phyloP scores from a whole-genome alignment of 2,113 vertebrate species.

The Periophthalmus modestus region DNA sequence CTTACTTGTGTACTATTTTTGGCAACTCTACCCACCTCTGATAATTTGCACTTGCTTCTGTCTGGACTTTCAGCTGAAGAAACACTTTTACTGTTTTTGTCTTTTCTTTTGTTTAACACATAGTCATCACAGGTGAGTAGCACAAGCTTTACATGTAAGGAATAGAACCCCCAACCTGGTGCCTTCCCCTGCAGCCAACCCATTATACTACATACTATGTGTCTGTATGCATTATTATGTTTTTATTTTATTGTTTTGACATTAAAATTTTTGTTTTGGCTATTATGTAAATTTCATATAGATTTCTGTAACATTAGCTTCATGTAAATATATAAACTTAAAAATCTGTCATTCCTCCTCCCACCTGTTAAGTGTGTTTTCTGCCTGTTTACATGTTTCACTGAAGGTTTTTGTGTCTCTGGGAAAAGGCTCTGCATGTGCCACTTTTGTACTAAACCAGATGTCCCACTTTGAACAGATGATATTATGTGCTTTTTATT shows the following conservation, averaged over 20 bases:
- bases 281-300: background rate
- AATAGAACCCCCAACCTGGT: slow-evolving; percentile 33
- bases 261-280: background rate
- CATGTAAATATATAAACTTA: background rate
- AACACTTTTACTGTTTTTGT: slow-evolving; percentile 75
- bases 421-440: slow-evolving; percentile 43
- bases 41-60: background rate
- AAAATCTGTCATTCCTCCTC: background rate
- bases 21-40: background rate
- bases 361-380: background rate
- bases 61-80: slow-evolving; percentile 59
- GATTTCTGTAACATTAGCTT: background rate
- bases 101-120: slow-evolving; percentile 74
- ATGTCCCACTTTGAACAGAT: slow-evolving; percentile 61
- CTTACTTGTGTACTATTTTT: too few species aligned
- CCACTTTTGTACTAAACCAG: slow-evolving; percentile 24
- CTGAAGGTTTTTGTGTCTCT: background rate
- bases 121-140: slow-evolving; percentile 76
- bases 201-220: background rate
- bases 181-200: slow-evolving; percentile 36
- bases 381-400: background rate
- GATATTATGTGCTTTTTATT: background rate
- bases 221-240: slow-evolving; percentile 10
- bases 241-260: background rate
- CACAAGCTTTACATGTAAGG: slow-evolving; percentile 29